Evolutionary conservation across 2,888 invertebrate genomes (phyloP), one percentile per base, ranked within the genome.

Genomic region (Tortrix viridana): DNA sequence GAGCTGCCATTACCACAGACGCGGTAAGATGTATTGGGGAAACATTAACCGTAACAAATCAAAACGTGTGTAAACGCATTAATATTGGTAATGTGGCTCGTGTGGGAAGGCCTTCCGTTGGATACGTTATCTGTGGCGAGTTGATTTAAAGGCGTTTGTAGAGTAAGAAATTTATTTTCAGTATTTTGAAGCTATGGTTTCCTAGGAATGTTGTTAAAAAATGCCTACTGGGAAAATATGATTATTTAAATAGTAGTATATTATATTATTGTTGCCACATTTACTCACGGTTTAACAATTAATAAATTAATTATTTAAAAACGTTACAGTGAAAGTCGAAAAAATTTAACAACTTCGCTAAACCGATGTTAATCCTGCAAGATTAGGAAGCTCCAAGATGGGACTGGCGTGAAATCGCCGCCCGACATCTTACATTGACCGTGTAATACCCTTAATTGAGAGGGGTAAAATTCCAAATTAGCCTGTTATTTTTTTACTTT

Each of bases 11-110:
- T 68, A 68, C 57, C 32, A 26, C 49, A 22, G 44, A 61, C 43
- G 37, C 50, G 67, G 67, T 65, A 71, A 68, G 72, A 70, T 70
- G 67, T 69, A 72, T 71, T 72, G 70, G 66, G 60, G 71, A 60
- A 63, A 67, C 65, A 67, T 68, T 68, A 67, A 41, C 66, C 54
- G 48, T 32, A 57, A 58, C 62, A 59, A 62, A 59, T 67, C 60
- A 60, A 56, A 55, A 56, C 61, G 60, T 62, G 49, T 61, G 52
- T 63, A 53, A 53, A 63, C 58, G 53, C 63, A 52, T 63, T 63
- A 63, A 63, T 57, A 55, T n/a, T 61, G 23, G 62, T 61, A 61
- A 61, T 58, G 63, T 63, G 46, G 53, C 53, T 53, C 57, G 63
- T 63, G 63, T 63, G 63, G 52, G 58, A 53, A 47, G 41, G 32